These are phyloP conservation scores for Opisthocomus hoazin DNA, from an alignment of 2,113 vertebrate genomes.

Conservation along the genomic window DNA sequence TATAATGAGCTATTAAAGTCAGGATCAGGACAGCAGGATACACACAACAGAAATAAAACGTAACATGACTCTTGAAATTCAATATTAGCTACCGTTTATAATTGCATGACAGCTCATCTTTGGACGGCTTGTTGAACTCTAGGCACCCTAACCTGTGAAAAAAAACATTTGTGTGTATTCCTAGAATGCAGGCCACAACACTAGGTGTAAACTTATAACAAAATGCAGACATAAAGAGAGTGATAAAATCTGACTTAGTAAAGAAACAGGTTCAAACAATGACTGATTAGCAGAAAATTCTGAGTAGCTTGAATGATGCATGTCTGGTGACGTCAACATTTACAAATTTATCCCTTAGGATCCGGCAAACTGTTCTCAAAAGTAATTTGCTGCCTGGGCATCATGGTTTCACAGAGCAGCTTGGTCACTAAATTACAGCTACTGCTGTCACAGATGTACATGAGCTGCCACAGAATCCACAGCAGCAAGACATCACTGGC, in stretches of 20 bases:
- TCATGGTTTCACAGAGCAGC: neutral
- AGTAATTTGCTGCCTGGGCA: neutral
- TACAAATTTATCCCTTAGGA: neutral
- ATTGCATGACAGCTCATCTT: neutral
- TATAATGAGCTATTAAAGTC: neutral
- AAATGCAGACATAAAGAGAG: neutral
- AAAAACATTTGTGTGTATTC: neutral
- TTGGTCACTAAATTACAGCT: neutral
- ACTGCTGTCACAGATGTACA: rapidly evolving
- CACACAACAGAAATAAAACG: neutral
- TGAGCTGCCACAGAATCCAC: neutral
- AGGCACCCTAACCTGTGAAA: neutral
- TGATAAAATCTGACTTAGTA: neutral
- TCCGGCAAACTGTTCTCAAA: neutral
- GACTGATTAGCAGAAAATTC: neutral
- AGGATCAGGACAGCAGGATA: neutral
- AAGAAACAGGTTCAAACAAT: neutral
- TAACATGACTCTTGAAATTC: neutral
- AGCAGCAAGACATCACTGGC: neutral
- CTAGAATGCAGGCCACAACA: neutral
- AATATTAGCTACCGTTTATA: neutral
- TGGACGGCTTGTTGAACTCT: neutral
- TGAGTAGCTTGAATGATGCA: neutral
- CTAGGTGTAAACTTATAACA: neutral
- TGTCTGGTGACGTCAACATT: neutral